Evolutionary conservation across 2,888 invertebrate species (phyloP).

Genomic region (Herminia tarsipennalis): DNA sequence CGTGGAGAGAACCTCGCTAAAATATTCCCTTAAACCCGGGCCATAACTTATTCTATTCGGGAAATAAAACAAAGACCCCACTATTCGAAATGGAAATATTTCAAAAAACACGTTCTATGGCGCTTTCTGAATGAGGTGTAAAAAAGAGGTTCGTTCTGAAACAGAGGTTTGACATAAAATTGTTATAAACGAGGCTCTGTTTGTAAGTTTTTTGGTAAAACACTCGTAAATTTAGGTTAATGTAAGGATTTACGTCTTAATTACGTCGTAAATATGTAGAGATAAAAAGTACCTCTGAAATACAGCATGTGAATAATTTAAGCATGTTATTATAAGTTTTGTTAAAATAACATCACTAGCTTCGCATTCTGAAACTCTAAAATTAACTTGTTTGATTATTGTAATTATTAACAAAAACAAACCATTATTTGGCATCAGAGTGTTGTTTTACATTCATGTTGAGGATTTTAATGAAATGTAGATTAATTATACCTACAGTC

Average conservation of each 20-base stretch:
- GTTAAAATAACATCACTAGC: neutral
- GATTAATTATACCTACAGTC: too few species aligned
- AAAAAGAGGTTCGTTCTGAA: constrained; percentile 34
- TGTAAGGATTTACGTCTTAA: constrained; percentile 30
- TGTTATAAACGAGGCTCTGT: constrained; percentile 37
- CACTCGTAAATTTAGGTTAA: constrained; percentile 20
- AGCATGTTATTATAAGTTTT: neutral
- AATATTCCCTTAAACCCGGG: constrained; percentile 62
- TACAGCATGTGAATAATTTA: constrained; percentile 6
- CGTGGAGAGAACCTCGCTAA: constrained; percentile 57
- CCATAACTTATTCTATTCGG: constrained; percentile 55
- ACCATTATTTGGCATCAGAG: too few species aligned
- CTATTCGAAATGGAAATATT: constrained; percentile 50
- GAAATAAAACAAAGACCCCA: constrained; percentile 56
- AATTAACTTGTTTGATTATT: neutral
- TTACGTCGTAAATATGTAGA: constrained; percentile 14
- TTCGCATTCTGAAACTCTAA: neutral
- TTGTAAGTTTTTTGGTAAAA: constrained; percentile 27
- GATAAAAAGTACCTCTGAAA: constrained; percentile 11
- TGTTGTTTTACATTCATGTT: too few species aligned
- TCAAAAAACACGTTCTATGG: constrained; percentile 51
- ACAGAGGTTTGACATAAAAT: constrained; percentile 50
- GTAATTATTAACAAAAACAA: neutral
- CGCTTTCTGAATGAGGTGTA: constrained; percentile 45
- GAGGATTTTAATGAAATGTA: too few species aligned